phyloP scores from a whole-genome alignment of 1,140 invertebrate species.

The Sitodiplosis mosellana region DNA sequence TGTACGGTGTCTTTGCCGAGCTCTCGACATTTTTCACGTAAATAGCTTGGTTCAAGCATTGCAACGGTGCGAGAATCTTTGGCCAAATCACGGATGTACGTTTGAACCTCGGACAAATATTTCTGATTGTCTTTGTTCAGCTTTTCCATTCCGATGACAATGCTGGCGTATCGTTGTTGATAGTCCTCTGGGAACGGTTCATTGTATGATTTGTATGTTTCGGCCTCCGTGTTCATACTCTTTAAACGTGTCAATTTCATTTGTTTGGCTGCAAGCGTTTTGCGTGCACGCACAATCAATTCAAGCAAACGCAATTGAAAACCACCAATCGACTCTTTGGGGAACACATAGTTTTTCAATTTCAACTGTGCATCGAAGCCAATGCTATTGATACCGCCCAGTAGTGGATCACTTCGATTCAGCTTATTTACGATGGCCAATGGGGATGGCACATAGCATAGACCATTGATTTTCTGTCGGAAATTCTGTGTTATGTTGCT shows the following conservation, averaged over 20 bases:
- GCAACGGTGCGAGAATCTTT: constrained; percentile 73
- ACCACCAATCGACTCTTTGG: constrained; percentile 42
- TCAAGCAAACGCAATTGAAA: constrained; percentile 75
- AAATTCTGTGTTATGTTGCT: constrained; percentile 67
- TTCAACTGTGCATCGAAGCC: no score
- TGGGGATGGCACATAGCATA: neutral
- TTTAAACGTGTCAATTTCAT: constrained; percentile 61
- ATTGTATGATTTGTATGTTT: constrained; percentile 65
- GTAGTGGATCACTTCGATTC: constrained; percentile 30
- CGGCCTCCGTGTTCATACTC: constrained; percentile 80
- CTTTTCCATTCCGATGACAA: constrained; percentile 78
- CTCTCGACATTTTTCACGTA: constrained; percentile 69
- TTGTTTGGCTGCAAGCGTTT: constrained; percentile 69
- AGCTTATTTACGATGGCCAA: constrained; percentile 2
- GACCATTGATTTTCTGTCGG: constrained; percentile 26
- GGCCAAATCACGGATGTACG: constrained; percentile 68
- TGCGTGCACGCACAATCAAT: constrained; percentile 70
- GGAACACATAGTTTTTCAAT: constrained; percentile 9
- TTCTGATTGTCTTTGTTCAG: constrained; percentile 78
- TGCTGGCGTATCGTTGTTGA: constrained; percentile 71
- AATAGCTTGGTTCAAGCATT: constrained; percentile 69
- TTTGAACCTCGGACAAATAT: constrained; percentile 69
- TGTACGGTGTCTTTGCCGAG: constrained; percentile 68
- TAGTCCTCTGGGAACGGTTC: constrained; percentile 65
- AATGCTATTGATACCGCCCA: constrained; percentile 25